Base-by-base conservation (phyloP, 2,113 vertebrate genomes). In the Sphyrna mokarran region DNA sequence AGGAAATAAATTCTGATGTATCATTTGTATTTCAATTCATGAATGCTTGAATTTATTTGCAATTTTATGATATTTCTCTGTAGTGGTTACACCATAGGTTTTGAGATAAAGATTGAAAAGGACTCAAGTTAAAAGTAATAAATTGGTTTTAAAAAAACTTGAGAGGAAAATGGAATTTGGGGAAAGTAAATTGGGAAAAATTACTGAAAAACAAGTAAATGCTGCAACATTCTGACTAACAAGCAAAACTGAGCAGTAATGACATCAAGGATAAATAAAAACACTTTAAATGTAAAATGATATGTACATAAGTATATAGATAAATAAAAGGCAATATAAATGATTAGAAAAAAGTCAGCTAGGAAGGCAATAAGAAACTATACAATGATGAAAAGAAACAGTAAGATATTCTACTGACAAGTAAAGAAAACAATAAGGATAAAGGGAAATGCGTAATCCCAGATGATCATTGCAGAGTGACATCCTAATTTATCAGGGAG, bases 1-100 rank as follows among this genome's bases (percentile, higher is more conserved):
- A 40, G 43, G 22, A 69, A 95, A 72, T 95, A 95, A 95, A 95
- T 72, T 72, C 69, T 76, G 8, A 48, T 72, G 40, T 95, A 23
- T 95, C 23, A 76, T 95, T 54, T 54, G 68, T 95, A 48, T 54
- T 10, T 95, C 22, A 16, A 18, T 63, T 90, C 11, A n/a, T 54
- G 29, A 90, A 13, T 54, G 18, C 61, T 68, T 93, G 18, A 93
- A 93, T 66, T 93, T 66, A 93, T n/a, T 83, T 20, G 78, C n/a
- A 66, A 11, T 54, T 93, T 22, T 66, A n/a, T 91, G 29, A 63
- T 16, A 66, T 16, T 8, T 66, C 33, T 66, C 61, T n/a, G 23
- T 63, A 20, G 89, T 91, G 89, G n/a, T 63, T 11, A 20, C 14
- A 63, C 7, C 58, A n/a, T 33, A 91, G 18, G 40, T 4, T 23